Conservation (phyloP, 2,888 invertebrate genomes). For the Argyra leucocephala region DNA sequence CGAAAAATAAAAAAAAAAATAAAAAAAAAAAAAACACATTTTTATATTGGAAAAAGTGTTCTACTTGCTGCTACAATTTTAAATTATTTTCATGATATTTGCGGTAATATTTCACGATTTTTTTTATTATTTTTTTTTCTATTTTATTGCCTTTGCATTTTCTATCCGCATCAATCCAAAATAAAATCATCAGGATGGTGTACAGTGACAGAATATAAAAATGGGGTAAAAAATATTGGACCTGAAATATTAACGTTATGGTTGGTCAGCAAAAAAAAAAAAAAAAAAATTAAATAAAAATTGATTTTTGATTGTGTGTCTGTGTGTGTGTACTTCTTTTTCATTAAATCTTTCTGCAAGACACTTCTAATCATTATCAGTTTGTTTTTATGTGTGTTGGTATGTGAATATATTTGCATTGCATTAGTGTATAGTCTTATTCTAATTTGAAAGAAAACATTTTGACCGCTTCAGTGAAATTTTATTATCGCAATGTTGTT, state of each 20-base stretch:
- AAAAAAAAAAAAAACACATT: neutral
- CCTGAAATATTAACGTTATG: neutral
- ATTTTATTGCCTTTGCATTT: neutral
- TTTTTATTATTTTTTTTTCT: neutral
- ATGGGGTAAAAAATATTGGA: neutral
- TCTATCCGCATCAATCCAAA: conserved; percentile 1
- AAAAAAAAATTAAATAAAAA: too few species aligned
- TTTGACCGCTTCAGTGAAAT: too few species aligned
- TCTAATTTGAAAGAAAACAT: too few species aligned
- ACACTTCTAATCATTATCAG: conserved; percentile 2
- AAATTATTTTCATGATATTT: conserved; percentile 1
- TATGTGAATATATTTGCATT: too few species aligned
- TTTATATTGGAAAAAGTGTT: neutral
- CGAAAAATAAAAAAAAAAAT: neutral
- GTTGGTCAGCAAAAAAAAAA: neutral
- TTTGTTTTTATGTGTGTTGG: neutral
- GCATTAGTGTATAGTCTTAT: too few species aligned
- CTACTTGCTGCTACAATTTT: neutral
- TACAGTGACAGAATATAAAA: neutral
- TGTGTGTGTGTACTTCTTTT: too few species aligned
- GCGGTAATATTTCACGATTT: neutral
- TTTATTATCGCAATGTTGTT: neutral
- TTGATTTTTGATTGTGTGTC: too few species aligned
- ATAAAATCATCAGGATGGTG: neutral
- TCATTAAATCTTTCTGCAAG: neutral